Evolutionary conservation across 2,888 invertebrate species (phyloP), one percentile per base, ranked within the genome.

Genomic region (Stenchaetothrips biformis): DNA sequence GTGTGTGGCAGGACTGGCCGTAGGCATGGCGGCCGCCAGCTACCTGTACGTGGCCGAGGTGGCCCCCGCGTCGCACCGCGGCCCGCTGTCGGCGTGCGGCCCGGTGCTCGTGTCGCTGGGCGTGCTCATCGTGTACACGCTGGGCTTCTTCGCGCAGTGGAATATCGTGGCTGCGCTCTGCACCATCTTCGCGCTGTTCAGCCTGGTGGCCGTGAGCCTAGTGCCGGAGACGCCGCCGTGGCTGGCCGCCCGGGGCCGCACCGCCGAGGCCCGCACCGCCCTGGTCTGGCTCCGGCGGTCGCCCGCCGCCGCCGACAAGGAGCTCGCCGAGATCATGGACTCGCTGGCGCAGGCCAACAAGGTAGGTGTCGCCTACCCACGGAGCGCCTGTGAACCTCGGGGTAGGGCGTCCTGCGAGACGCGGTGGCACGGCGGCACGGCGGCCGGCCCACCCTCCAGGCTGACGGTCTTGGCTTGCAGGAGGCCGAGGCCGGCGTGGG

Each of bases 31-130:
- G 79, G 90, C 92, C 37, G 91, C 90, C 0, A 90, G 91, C 80
- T 92, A 92, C 86, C 91, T 92, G 80, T 92, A 92, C 87, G 91
- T 92, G 4, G 90, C 91, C 0, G 91, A 93, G 88, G 90, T 92
- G 79, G 91, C 92, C 4, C 90, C 91, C 0, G 91, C 93, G 0
- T 89, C 90, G 83, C 91, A 91, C 83, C 88, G 93, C 80, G 92
- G 92, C 1, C 90, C 92, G 80, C 87, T 93, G 11, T 92, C 92
- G 82, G 91, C 92, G 0, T 85, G 92, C 37, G 93, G 93, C 0
- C 93, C 93, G 0, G 90, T 92, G 0, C 87, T 92, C 82, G 93
- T 92, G 37, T 93, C 93, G 0, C 89, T 92, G 2, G 93, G 93
- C 0, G 93, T 93, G 81, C 89, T 93, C 81, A 86, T 92, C 79